A percentile compares a stretch with the other conserved stretches of the same genome.
phyloP scores from a whole-genome alignment of 2,113 vertebrate species.

The Hippoglossus stenolepis region DNA sequence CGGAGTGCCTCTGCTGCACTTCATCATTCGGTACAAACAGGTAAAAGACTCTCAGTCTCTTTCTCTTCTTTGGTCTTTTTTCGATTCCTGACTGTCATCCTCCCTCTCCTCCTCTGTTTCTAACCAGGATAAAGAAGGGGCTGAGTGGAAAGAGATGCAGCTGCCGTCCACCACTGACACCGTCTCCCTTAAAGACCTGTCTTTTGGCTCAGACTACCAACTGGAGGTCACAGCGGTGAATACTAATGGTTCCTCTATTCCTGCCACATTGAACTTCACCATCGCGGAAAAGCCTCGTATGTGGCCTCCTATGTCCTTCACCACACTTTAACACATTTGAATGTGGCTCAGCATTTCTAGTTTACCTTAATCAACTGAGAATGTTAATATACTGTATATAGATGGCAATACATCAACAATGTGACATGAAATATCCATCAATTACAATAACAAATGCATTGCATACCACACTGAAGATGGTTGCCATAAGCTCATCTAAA shows the following conservation, averaged over 20 bases:
- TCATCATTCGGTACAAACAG: slow-evolving; percentile 71
- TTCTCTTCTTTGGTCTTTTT: not conserved
- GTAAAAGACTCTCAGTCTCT: slow-evolving; percentile 29
- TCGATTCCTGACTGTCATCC: not conserved
- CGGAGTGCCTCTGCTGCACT: slow-evolving; percentile 66
- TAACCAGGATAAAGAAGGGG: slow-evolving; percentile 61
- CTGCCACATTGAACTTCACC: slow-evolving; percentile 72
- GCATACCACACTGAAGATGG: not conserved
- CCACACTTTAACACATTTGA: too few relatives aligned
- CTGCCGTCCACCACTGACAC: slow-evolving; percentile 37
- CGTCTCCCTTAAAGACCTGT: slow-evolving; percentile 70
- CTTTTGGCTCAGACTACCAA: slow-evolving; percentile 72
- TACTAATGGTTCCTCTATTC: slow-evolving; percentile 73
- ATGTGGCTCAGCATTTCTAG: not conserved
- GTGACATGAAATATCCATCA: not conserved
- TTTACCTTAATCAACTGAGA: not conserved
- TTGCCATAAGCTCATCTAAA: not conserved
- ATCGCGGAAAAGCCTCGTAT: slow-evolving; percentile 66
- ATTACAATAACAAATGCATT: not conserved
- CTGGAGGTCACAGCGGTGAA: slow-evolving; percentile 78
- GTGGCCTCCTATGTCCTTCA: not conserved
- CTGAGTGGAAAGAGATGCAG: slow-evolving; percentile 69
- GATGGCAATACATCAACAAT: not conserved
- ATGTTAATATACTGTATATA: too few relatives aligned
- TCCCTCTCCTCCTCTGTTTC: not conserved